Evolutionary conservation across 2,888 invertebrate species (phyloP), one percentile per base, ranked within the genome.

Genomic region (Plagiodera versicolora): DNA sequence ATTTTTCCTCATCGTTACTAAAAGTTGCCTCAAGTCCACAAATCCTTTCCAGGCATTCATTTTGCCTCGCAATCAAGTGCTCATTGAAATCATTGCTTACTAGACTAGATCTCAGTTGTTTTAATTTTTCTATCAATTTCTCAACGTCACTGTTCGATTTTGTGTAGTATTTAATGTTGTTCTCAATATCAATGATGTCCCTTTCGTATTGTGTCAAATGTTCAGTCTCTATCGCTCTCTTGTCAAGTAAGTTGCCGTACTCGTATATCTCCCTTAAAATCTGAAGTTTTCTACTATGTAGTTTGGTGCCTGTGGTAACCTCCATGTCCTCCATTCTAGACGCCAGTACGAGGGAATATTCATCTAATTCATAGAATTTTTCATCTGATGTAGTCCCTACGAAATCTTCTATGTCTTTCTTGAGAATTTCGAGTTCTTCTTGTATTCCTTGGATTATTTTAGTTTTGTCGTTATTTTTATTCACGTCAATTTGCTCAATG

Each of bases 361-460:
- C 70, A 39, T 71, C 70, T 3, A 73, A 46, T 53, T 68, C 59
- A 18, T 67, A 61, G 32, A 70, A 73, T 56, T 65, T 66, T 14
- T 61, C 60, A 32, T 68, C 66, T 1, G 64, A 58, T 39, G 61
- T 64, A 1, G 65, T 48, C 9, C 72, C 72, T 0, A 68, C 61
- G 49, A 72, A 73, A 11, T 56, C 48, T 10, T 57, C 35, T 8
- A 73, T 64, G 62, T 70, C 56, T 1, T 61, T 57, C 45, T 64
- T 64, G 11, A 71, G 28, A 1, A 35, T 45, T 18, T 61, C 58
- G 4, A 70, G 50, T 53, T 65, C 63, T 48, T 61, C 64, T 60
- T 68, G 69, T 48, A 72, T 65, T 45, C 64, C 61, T 0, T 51
- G 57, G 17, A 72, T 44, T 51, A 58, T 66, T 18, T 62, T 57